phyloP scores from a whole-genome alignment of 1,140 invertebrate species.

The Patella vulgata region DNA sequence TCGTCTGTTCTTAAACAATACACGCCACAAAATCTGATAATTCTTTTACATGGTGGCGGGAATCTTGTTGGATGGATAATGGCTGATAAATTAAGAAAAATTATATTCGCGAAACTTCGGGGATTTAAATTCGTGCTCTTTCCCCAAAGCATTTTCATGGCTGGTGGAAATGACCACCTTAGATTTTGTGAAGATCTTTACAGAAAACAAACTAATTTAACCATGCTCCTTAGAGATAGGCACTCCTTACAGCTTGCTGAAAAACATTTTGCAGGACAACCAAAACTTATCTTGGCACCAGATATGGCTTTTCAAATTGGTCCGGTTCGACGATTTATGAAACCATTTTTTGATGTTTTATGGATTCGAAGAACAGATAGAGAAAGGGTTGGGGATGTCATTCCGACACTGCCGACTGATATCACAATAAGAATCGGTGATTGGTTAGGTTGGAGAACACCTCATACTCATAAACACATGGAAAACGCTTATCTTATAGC shows the following conservation, averaged over 20 bases:
- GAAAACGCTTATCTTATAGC: conserved; percentile 12
- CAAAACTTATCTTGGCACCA: conserved; percentile 9
- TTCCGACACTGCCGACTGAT: not conserved
- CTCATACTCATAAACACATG: not conserved
- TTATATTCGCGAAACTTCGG: conserved; percentile 14
- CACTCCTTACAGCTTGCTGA: conserved; percentile 6
- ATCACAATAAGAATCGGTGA: conserved; percentile 6
- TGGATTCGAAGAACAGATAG: conserved; percentile 1
- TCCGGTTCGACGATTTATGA: not conserved
- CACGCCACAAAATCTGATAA: conserved; percentile 12
- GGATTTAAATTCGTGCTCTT: conserved; percentile 20
- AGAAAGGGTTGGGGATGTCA: not conserved
- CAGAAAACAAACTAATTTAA: conserved; percentile 17
- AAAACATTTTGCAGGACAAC: not conserved
- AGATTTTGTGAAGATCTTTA: conserved; percentile 7
- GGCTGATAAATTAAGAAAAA: conserved; percentile 3
- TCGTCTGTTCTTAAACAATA: not conserved
- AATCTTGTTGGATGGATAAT: conserved; percentile 24
- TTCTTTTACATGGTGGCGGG: conserved; percentile 26
- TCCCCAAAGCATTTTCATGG: conserved; percentile 19
- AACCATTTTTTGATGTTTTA: not conserved
- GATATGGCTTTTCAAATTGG: conserved; percentile 10
- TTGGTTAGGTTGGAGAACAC: conserved; percentile 12
- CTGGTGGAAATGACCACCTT: conserved; percentile 1
- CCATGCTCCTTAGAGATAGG: conserved; percentile 23